phyloP scores from a whole-genome alignment of 2,113 vertebrate species.

The Dermatemys mawii region DNA sequence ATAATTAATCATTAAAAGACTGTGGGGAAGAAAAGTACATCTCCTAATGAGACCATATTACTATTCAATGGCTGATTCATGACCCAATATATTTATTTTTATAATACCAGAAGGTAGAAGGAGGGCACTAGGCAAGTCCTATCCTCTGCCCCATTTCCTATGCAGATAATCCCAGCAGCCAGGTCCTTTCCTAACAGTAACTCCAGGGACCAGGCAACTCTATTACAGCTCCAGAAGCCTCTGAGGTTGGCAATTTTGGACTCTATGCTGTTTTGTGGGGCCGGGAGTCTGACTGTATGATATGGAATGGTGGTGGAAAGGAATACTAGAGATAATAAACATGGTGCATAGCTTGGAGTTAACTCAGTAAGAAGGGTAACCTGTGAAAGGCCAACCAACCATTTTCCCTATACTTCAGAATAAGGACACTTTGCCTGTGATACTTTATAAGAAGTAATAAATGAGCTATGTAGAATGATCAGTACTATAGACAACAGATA shows the following conservation, averaged over 20 bases:
- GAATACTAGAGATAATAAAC: neutral
- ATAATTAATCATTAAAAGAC: neutral
- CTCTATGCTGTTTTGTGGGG: neutral
- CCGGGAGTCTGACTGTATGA: neutral
- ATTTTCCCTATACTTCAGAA: neutral
- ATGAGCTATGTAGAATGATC: neutral
- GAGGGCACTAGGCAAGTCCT: neutral
- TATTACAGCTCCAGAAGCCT: neutral
- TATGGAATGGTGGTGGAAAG: neutral
- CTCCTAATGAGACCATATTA: neutral
- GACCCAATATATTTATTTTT: accelerated
- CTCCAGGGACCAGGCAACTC: neutral
- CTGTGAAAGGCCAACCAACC: neutral
- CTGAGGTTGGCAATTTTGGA: neutral
- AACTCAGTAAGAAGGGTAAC: neutral
- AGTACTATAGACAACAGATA: neutral
- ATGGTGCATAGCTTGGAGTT: neutral
- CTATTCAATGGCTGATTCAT: neutral
- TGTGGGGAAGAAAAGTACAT: neutral
- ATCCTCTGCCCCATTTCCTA: neutral
- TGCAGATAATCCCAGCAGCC: too few species aligned
- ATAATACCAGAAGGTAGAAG: neutral
- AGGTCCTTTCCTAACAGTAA: neutral
- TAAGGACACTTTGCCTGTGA: neutral
- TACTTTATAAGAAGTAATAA: neutral